phyloP scores from a whole-genome alignment of 2,888 invertebrate genomes.

The Spatulosminthurus flaviceps region DNA sequence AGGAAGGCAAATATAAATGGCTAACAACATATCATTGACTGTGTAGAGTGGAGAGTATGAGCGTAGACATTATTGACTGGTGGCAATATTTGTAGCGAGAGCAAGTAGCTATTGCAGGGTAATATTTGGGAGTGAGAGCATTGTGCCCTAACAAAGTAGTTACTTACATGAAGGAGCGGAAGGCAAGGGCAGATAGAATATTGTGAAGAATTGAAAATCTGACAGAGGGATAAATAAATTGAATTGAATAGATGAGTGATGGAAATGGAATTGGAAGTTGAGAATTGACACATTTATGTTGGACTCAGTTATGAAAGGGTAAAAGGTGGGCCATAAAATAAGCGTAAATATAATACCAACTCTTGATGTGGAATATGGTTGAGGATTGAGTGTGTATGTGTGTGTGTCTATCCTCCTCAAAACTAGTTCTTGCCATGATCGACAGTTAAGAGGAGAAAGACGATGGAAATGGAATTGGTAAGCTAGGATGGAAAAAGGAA shows the following conservation, averaged over 20 bases:
- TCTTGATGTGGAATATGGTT: conserved; percentile 42
- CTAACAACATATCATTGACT: conserved; percentile 14
- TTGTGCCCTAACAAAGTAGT: background rate
- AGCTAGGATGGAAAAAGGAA: conserved; percentile 46
- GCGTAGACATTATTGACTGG: background rate
- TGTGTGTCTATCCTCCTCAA: background rate
- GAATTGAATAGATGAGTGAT: conserved; percentile 35
- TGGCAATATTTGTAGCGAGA: background rate
- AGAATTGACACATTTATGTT: conserved; percentile 42
- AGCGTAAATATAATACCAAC: conserved; percentile 26
- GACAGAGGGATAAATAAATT: conserved; percentile 42
- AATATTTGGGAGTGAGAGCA: background rate
- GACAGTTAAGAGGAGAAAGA: conserved; percentile 48
- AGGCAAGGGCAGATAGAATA: conserved; percentile 15
- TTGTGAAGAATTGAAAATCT: conserved; percentile 22
- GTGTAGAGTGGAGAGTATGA: background rate
- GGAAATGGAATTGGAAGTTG: conserved; percentile 38
- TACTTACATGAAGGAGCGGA: conserved; percentile 16
- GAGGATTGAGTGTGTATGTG: conserved; percentile 30
- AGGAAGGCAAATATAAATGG: conserved; percentile 18
- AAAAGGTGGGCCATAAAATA: conserved; percentile 46
- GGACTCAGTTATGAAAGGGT: conserved; percentile 10
- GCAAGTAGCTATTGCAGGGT: background rate
- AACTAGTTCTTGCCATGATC: conserved; percentile 40
- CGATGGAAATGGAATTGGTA: conserved; percentile 49